Evolutionary conservation across 2,888 invertebrate genomes (phyloP).

Genomic region (Petrolisthes manimaculis): DNA sequence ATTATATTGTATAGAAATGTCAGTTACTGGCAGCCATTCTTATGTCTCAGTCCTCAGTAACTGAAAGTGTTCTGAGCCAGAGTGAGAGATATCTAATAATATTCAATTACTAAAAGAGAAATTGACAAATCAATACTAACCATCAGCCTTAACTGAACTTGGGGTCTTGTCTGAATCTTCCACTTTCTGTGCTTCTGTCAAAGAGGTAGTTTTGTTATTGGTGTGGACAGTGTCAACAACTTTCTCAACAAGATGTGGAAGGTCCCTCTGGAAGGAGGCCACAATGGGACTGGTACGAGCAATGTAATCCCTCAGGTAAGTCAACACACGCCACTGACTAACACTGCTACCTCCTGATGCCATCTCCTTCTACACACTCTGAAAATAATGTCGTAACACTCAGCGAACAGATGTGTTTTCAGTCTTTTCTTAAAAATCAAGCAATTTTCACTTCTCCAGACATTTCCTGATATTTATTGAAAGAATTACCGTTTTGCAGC

Average conservation of each 20-base stretch:
- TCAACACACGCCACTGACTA: conserved; percentile 35
- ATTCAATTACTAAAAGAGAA: not conserved
- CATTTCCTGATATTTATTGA: too few relatives aligned
- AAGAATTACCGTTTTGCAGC: too few relatives aligned
- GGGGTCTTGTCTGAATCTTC: not conserved
- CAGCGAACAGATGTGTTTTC: too few relatives aligned
- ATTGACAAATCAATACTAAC: not conserved
- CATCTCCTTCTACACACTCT: conserved; percentile 11
- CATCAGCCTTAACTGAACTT: not conserved
- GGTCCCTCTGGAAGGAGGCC: conserved; percentile 32
- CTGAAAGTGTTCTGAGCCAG: too few relatives aligned
- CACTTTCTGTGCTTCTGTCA: not conserved
- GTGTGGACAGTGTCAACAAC: not conserved
- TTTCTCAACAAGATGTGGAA: conserved; percentile 30
- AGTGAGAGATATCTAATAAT: too few relatives aligned
- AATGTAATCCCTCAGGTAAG: conserved; percentile 43
- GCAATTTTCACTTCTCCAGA: too few relatives aligned
- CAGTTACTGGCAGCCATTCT: too few relatives aligned
- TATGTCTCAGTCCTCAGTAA: too few relatives aligned
- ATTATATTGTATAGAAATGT: too few relatives aligned
- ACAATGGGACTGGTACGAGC: conserved; percentile 18
- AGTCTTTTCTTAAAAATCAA: too few relatives aligned
- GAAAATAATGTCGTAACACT: too few relatives aligned
- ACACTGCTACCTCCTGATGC: conserved; percentile 52
- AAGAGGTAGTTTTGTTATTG: not conserved